Evolutionary conservation across 2,797 vertebrate genomes (phyloP).

Genomic region (Sebastes taczanowskii): DNA sequence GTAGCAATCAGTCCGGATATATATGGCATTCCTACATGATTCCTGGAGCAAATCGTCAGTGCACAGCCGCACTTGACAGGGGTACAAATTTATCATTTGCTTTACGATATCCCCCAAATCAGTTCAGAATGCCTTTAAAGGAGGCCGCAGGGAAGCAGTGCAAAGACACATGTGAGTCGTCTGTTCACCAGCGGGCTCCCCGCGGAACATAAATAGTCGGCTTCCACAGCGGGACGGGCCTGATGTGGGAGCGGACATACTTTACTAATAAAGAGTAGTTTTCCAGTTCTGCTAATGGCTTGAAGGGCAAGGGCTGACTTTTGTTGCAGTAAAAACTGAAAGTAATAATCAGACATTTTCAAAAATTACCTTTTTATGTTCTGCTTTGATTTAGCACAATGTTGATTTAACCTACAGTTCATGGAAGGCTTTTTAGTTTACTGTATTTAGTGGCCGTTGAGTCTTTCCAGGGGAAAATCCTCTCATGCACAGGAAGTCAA

Average conservation of each 20-base stretch:
- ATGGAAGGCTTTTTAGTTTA: background rate
- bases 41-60: constrained; percentile 74
- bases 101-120: constrained; percentile 83
- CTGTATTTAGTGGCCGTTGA: background rate
- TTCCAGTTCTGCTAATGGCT: constrained; percentile 67
- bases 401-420: background rate
- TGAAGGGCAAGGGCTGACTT: constrained; percentile 28
- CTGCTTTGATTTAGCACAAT: background rate
- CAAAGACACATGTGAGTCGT: constrained; percentile 76
- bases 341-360: constrained; percentile 6
- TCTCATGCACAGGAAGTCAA: constrained; percentile 5
- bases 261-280: constrained; percentile 78
- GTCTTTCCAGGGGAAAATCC: constrained; percentile 1
- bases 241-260: constrained; percentile 67
- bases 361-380: background rate
- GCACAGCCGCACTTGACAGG: constrained; percentile 75
- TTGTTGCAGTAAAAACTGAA: constrained; percentile 9
- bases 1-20: constrained; percentile 79
- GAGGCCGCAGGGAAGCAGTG: constrained; percentile 50
- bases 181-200: constrained; percentile 68
- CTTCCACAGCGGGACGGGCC: constrained; percentile 58
- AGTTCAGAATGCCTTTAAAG: constrained; percentile 79
- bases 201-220: constrained; percentile 73
- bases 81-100: constrained; percentile 84
- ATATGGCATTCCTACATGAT: constrained; percentile 79